Conservation (phyloP, 2,113 vertebrate genomes). For the Elanus axillaris region DNA sequence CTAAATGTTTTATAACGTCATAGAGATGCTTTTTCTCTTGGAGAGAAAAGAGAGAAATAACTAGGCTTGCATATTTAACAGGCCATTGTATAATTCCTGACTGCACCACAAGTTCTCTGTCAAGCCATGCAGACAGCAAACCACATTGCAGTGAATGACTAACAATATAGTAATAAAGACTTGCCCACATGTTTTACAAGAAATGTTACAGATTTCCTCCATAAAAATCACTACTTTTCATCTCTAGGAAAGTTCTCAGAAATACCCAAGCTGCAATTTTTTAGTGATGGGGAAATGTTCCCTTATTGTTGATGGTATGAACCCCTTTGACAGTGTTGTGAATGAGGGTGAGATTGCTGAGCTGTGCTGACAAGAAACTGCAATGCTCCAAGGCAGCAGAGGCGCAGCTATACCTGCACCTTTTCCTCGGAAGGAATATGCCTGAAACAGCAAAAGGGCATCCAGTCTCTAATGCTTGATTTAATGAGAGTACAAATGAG, state of each 20-base stretch:
- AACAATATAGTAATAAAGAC: not conserved
- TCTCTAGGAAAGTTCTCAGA: not conserved
- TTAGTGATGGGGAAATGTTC: not conserved
- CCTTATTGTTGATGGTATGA: not conserved
- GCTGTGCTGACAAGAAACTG: not conserved
- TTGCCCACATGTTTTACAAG: not conserved
- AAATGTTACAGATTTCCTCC: not conserved
- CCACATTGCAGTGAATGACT: not conserved
- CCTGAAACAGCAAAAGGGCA: not conserved
- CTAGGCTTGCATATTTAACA: not conserved
- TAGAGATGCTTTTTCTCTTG: not conserved
- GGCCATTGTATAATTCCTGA: not conserved
- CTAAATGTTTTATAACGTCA: not conserved
- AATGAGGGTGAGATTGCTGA: not conserved
- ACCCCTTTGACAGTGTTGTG: not conserved
- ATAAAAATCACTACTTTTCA: not conserved
- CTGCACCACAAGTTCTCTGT: not conserved
- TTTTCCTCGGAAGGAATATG: not conserved
- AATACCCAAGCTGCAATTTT: not conserved
- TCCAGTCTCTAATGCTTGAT: not conserved
- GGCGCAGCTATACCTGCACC: not conserved
- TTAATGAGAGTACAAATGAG: not conserved
- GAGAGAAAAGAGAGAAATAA: not conserved
- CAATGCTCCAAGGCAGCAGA: not conserved
- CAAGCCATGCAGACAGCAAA: not conserved